Base-by-base conservation (phyloP, 2,113 vertebrate genomes). In the Rhizomys pruinosus region DNA sequence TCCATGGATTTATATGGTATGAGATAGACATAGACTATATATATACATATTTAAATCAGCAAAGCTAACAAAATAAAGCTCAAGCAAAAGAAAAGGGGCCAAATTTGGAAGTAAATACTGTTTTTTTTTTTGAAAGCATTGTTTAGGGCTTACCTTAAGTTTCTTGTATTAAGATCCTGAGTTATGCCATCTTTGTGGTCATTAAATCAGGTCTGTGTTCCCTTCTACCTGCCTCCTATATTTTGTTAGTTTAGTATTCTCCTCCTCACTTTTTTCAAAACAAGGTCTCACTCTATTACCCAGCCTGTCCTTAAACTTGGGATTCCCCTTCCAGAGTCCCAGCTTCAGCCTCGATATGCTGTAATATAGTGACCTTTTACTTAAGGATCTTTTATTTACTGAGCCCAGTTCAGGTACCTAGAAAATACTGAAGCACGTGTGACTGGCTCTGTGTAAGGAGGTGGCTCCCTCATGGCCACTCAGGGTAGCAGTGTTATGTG, bases 11-110 rank as follows among this genome's bases (percentile, higher is more conserved):
- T 84, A 73, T 81, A 47, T 61, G 68, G 39, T 78, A 22, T 92
- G 42, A 85, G 61, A 74, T 3, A 15, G 55, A 77, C 84, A 82
- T 11, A 76, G 44, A 16, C 66, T 61, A 13, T 12, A 44, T 44
- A 22, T 2, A 13, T 12, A 44, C 39, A 22, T 2, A 52, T 89
- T 86, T 76, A 64, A 79, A 91, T 74, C 47, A 89, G 59, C 29
- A 91, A 72, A 91, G 7, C 64, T 44, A 68, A n/a, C 63, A 61
- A 69, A 87, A 86, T 73, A 52, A 87, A 88, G 61, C 17, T 61
- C 68, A 91, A 84, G 63, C 71, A 55, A 92, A 92, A 72, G 32
- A 17, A 89, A 61, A 78, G 64, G 37, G 7, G 8, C 16, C 39
- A 7, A 68, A 71, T 47, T 85, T 84, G n/a, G 84, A 77, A 22